Evolutionary conservation across 2,113 vertebrate species (phyloP), one percentile per base, ranked within the genome.

Genomic region (Anguilla rostrata): DNA sequence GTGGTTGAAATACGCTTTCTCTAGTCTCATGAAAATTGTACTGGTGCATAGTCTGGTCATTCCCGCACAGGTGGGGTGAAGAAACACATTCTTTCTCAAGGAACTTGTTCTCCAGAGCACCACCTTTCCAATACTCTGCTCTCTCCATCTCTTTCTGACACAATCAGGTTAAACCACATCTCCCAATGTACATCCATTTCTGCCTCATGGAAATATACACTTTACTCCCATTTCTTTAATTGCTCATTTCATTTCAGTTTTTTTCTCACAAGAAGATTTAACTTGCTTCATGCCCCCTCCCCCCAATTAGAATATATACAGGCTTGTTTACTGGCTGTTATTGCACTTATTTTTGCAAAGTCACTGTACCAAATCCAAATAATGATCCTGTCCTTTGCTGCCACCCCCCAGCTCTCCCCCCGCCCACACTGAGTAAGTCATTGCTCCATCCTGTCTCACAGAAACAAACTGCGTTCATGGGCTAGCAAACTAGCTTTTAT

Each of bases 361-460:
- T n/a, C 29, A 49, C 78, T 43, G 49, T 46, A 56, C 53, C 49
- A 34, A 60, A 84, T 83, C 83, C 75, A 78, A 22, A 78, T 85
- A 71, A 71, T 49, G 57, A 56, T 49, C 56, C 49, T 87, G 84
- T 84, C 83, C 83, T 84, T 39, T 39, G 43, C 82, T 56, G 1
- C 53, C 85, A 88, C 91, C 53, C 90, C 89, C 56, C 20, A 85
- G 88, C 93, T 92, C 2, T 71, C 71, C 71, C 63, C 63, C 63
- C 63, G 4, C 91, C 93, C 89, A 90, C 89, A 91, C 91, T 93
- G 90, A 89, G 88, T 71, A 86, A 89, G 86, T 80, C 87, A 85
- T 91, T 71, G 92, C 92, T 93, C 92, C 86, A 95, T 95, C 92
- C 94, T 94, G 94, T 92, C 89, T 87, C 81, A 88, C 39, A 63